Conservation (phyloP, 2,888 invertebrate species). For the Epinotia nisella region DNA sequence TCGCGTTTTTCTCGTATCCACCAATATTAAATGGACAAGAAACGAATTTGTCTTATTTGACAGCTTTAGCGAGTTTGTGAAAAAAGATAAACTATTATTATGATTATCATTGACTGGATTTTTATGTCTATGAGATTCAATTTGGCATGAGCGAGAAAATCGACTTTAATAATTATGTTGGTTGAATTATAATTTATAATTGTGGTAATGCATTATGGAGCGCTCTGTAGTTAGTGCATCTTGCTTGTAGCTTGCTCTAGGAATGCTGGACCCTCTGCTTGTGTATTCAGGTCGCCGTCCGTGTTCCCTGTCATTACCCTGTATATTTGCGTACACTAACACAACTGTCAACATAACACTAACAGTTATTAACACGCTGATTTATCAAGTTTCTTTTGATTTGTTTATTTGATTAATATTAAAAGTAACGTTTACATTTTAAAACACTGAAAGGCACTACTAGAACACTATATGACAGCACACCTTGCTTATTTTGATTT, state of each 20-base stretch:
- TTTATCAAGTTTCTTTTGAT: constrained; percentile 60
- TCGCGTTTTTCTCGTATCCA: constrained; percentile 75
- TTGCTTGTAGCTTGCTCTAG: constrained; percentile 70
- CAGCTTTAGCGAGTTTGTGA: constrained; percentile 55
- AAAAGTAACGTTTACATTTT: constrained; percentile 64
- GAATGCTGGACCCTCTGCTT: constrained; percentile 77
- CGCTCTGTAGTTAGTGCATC: constrained; percentile 81
- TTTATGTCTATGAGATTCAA: constrained; percentile 42
- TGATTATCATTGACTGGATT: constrained; percentile 36
- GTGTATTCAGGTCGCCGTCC: constrained; percentile 81
- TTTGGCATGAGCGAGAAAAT: constrained; percentile 69
- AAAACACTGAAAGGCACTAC: constrained; percentile 76
- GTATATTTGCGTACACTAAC: constrained; percentile 74
- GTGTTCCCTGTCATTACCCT: constrained; percentile 74
- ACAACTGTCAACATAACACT: constrained; percentile 61
- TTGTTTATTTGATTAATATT: constrained; percentile 65
- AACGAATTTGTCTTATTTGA: constrained; percentile 60
- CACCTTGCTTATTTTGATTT: constrained; percentile 83
- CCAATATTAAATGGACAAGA: constrained; percentile 49
- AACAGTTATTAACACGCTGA: constrained; percentile 75
- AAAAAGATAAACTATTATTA: constrained; percentile 55
- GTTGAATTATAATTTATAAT: constrained; percentile 51
- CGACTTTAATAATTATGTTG: constrained; percentile 59
- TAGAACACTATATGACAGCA: constrained; percentile 79
- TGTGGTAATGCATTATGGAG: constrained; percentile 68